Conservation (phyloP, 2,113 vertebrate species). For the Crotalus horridus region DNA sequence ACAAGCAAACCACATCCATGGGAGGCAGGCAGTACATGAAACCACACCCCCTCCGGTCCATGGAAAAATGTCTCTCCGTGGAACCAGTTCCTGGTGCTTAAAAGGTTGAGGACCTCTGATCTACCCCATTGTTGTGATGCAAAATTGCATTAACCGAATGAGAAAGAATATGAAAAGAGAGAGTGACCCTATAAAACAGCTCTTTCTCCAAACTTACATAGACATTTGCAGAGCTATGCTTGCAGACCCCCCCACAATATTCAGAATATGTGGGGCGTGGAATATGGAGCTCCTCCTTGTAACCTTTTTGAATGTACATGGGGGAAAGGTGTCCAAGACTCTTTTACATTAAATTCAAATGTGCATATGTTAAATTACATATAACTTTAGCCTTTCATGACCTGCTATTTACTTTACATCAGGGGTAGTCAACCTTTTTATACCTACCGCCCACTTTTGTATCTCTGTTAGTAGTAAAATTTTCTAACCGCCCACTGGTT, state of each 20-base stretch:
- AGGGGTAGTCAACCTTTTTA: too few species aligned
- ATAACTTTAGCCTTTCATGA: neutral
- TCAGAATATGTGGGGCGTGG: neutral
- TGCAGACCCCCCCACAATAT: neutral
- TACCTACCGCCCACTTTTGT: too few species aligned
- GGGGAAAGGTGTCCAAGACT: neutral
- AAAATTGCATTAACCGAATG: neutral
- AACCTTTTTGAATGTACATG: neutral
- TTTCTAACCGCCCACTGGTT: too few species aligned
- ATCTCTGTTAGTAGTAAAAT: too few species aligned
- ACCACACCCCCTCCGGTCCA: too few species aligned
- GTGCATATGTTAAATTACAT: neutral
- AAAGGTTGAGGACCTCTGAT: too few species aligned
- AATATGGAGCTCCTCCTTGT: neutral
- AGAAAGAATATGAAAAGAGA: neutral
- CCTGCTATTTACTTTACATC: neutral
- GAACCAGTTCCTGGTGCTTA: too few species aligned
- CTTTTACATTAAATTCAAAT: neutral
- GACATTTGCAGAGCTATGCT: neutral
- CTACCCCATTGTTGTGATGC: neutral
- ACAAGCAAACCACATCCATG: too few species aligned
- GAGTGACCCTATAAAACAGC: neutral
- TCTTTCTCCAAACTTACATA: neutral
- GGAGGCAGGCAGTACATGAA: too few species aligned
- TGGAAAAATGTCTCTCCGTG: too few species aligned